A percentile compares a stretch with the other conserved stretches of the same genome.
Evolutionary conservation across 2,797 vertebrate species (phyloP).

Genomic region (Aulostomus chinensis): DNA sequence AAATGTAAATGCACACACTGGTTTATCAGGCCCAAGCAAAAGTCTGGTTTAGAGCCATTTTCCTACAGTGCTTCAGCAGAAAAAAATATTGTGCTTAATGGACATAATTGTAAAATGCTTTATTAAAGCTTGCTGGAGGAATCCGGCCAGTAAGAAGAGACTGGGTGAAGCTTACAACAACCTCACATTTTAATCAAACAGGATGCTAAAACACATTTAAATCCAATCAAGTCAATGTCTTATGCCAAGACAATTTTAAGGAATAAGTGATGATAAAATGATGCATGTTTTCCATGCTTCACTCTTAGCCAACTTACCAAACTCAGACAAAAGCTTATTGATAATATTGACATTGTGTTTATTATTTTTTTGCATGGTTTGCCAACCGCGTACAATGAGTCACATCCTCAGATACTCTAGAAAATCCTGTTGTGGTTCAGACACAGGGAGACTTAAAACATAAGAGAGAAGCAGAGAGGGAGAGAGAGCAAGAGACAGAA

Average conservation of each 20-base stretch:
- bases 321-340: slow-evolving; percentile 8
- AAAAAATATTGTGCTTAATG: slow-evolving; percentile 62
- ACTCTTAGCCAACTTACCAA: slow-evolving; percentile 9
- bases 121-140: slow-evolving; percentile 52
- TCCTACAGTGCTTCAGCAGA: slow-evolving; percentile 29
- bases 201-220: slow-evolving; percentile 55
- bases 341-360: slow-evolving; percentile 23
- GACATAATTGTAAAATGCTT: slow-evolving; percentile 58
- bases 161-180: slow-evolving; percentile 39
- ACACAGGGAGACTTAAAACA: too few relatives aligned
- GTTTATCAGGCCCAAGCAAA: slow-evolving; percentile 58
- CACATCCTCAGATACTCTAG: slow-evolving; percentile 10
- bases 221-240: slow-evolving; percentile 15
- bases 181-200: slow-evolving; percentile 64
- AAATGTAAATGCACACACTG: slow-evolving; percentile 2
- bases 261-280: slow-evolving; percentile 18
- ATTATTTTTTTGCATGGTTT: slow-evolving; percentile 19
- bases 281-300: slow-evolving; percentile 9
- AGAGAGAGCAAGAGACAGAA: slow-evolving; percentile 3
- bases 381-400: slow-evolving; percentile 16
- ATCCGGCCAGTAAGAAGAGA: slow-evolving; percentile 48
- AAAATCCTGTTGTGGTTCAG: background rate
- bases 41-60: slow-evolving; percentile 46
- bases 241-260: slow-evolving; percentile 23
- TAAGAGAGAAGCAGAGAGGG: too few relatives aligned